A percentile compares a stretch with the other conserved stretches of the same genome.
Conservation (phyloP, 2,797 vertebrate species). For the Mallotus villosus region DNA sequence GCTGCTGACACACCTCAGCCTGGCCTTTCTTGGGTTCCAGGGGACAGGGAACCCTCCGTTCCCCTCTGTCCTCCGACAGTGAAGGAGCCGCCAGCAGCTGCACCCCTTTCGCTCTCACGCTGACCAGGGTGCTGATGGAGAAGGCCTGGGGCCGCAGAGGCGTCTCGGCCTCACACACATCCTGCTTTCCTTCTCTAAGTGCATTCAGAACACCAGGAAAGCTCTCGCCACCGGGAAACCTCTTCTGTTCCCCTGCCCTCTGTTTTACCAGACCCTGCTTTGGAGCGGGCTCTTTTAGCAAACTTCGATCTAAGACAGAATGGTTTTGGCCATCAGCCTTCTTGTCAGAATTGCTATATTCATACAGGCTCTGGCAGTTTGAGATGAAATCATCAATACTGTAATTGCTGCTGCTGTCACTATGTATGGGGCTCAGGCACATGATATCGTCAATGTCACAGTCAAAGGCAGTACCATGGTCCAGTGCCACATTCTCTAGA, state of each 20-base stretch:
- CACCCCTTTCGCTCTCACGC: background rate
- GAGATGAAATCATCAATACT: constrained; percentile 1
- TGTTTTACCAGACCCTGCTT: background rate
- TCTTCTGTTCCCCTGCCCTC: background rate
- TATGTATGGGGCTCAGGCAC: constrained; percentile 42
- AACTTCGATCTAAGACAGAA: background rate
- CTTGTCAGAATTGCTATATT: background rate
- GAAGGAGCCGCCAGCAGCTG: background rate
- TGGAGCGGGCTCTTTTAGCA: too few species aligned
- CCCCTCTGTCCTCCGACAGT: background rate
- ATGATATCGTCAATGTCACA: constrained; percentile 52
- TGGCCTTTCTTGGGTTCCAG: background rate
- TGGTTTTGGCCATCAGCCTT: background rate
- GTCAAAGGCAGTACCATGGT: constrained; percentile 37
- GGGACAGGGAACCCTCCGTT: background rate
- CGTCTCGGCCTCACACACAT: background rate
- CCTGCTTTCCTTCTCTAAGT: background rate
- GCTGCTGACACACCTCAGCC: background rate
- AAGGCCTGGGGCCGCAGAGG: background rate
- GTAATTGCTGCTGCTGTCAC: background rate
- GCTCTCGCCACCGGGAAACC: constrained; percentile 39
- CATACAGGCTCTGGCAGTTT: constrained; percentile 5
- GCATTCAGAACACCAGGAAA: constrained; percentile 35
- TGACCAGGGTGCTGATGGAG: constrained; percentile 18
- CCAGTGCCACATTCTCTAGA: background rate